Evolutionary conservation across 2,888 invertebrate species (phyloP).

Genomic region (Cephus rjabovi): DNA sequence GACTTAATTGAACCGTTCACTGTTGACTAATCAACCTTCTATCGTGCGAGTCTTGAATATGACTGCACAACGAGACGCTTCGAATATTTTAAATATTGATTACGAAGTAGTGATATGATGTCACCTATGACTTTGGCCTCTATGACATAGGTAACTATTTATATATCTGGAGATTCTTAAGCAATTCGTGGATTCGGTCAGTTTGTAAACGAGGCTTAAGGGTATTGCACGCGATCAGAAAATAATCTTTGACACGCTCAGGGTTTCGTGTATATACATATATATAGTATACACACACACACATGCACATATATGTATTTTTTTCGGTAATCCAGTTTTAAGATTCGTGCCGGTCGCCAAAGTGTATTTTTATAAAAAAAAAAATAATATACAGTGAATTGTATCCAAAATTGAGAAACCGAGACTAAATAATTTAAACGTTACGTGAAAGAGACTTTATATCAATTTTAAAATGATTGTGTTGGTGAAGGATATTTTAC

Average conservation of each 20-base stretch:
- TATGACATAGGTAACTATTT: slow-evolving; percentile 19
- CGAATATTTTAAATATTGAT: background rate
- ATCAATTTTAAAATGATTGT: background rate
- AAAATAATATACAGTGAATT: background rate
- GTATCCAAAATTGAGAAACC: background rate
- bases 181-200: slow-evolving; percentile 4
- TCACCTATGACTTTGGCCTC: slow-evolving; percentile 3
- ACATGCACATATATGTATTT: background rate
- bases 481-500: background rate
- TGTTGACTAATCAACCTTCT: background rate
- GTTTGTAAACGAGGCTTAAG: slow-evolving; percentile 10
- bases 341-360: background rate
- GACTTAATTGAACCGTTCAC: background rate
- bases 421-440: background rate
- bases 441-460: background rate
- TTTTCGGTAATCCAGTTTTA: background rate
- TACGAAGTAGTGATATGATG: slow-evolving; percentile 2
- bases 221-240: slow-evolving; percentile 8
- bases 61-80: background rate
- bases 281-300: fast-evolving
- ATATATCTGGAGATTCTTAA: slow-evolving; percentile 16
- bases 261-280: background rate
- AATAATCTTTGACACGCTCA: background rate
- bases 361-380: background rate
- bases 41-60: background rate